Percentiles rank a stretch among this genome's conserved stretches.
Conservation (phyloP, 1,140 invertebrate species). For the Pseudomyrmex dendroicus region DNA sequence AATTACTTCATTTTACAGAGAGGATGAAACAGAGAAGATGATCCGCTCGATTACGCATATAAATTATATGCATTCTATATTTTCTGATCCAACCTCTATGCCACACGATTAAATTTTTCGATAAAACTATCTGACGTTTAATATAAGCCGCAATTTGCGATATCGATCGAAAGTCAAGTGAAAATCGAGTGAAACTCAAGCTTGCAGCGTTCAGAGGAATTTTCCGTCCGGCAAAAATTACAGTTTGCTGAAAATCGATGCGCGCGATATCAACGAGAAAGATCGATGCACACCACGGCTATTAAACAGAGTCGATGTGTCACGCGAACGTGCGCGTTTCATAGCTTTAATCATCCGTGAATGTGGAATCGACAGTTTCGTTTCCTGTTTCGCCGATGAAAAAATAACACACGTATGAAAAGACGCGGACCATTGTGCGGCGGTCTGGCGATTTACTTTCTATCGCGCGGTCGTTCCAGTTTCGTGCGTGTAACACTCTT, state of each 20-base stretch:
- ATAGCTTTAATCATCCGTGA: conserved; percentile 24
- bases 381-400: neutral
- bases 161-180: neutral
- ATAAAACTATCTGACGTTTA: neutral
- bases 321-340: conserved; percentile 20
- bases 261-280: conserved; percentile 16
- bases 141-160: neutral
- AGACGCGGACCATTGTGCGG: conserved; percentile 11
- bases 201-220: neutral
- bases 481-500: neutral
- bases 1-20: neutral
- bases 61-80: neutral
- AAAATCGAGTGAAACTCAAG: conserved; percentile 5
- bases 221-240: conserved; percentile 4
- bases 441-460: conserved; percentile 26
- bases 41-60: neutral
- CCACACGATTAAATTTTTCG: neutral
- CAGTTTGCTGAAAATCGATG: conserved; percentile 22
- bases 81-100: neutral
- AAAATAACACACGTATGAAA: neutral
- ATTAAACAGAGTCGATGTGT: conserved; percentile 12
- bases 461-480: conserved; percentile 20
- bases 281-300: conserved; percentile 9
- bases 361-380: conserved; percentile 12
- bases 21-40: neutral